These are phyloP conservation scores for Matsumyia berberina DNA, from an alignment of 2,888 invertebrate species.

Conservation along the genomic window DNA sequence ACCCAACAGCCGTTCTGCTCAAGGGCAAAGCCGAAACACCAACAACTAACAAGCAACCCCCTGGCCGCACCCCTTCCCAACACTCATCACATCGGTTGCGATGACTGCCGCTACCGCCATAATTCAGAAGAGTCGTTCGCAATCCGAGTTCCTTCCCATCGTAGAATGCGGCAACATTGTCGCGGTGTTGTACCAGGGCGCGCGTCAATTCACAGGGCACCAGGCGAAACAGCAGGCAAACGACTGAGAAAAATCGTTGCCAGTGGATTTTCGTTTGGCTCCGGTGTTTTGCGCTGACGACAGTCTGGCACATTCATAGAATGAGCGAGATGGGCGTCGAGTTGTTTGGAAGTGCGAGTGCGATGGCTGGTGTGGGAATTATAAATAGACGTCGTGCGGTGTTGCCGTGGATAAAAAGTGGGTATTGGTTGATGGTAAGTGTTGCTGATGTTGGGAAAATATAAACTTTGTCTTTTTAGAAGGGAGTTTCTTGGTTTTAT, in stretches of 20 bases:
- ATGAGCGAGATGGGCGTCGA: neutral
- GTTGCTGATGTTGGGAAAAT: neutral
- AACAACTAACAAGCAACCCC: slow-evolving; percentile 1
- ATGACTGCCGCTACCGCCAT: slow-evolving; percentile 25
- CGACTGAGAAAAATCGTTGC: slow-evolving; percentile 51
- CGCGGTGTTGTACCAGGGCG: slow-evolving; percentile 82
- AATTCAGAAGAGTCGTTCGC: slow-evolving; percentile 5
- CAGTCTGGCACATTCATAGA: slow-evolving; percentile 27
- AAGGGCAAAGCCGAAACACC: slow-evolving; percentile 36
- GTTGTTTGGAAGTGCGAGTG: neutral
- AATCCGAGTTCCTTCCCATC: slow-evolving; percentile 11
- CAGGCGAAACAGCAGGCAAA: slow-evolving; percentile 79
- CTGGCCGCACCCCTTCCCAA: neutral
- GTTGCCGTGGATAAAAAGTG: slow-evolving; percentile 17
- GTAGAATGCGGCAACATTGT: slow-evolving; percentile 77
- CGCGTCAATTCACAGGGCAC: slow-evolving; percentile 83
- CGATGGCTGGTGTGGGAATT: neutral
- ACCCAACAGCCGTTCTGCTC: slow-evolving; percentile 36
- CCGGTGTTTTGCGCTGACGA: slow-evolving; percentile 46
- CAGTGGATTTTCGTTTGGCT: slow-evolving; percentile 48
- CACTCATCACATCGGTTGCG: neutral
- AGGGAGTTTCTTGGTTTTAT: too few relatives aligned
- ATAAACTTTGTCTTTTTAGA: neutral
- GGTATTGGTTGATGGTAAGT: neutral
- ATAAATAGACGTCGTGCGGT: neutral